phyloP scores from a whole-genome alignment of 2,888 invertebrate genomes.

The Thelaira solivaga region DNA sequence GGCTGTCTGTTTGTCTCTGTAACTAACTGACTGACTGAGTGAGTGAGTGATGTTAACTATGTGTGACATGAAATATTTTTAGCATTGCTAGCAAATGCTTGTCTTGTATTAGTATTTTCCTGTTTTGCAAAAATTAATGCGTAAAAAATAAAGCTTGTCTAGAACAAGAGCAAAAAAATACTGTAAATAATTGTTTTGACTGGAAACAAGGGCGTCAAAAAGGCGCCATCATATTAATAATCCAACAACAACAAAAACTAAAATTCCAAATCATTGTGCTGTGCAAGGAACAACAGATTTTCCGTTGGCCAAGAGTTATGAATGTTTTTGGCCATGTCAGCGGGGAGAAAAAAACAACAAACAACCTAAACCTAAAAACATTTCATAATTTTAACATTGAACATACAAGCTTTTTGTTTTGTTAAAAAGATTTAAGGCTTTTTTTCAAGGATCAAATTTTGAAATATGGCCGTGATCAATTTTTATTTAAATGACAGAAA shows the following conservation, averaged over 20 bases:
- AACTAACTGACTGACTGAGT: background rate
- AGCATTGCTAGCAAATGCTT: slow-evolving; percentile 15
- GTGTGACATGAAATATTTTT: slow-evolving; percentile 46
- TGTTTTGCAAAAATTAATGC: slow-evolving; percentile 27
- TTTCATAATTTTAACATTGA: slow-evolving; percentile 12
- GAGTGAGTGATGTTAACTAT: no score
- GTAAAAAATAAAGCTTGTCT: background rate
- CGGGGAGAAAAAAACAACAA: background rate
- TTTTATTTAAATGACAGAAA: no score
- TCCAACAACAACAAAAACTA: background rate
- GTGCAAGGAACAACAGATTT: slow-evolving; percentile 15
- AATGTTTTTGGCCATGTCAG: slow-evolving; percentile 14
- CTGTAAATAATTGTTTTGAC: slow-evolving; percentile 60
- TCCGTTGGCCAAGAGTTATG: slow-evolving; percentile 36
- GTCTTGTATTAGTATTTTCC: slow-evolving; percentile 32
- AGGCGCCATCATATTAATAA: slow-evolving; percentile 48
- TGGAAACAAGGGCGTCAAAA: slow-evolving; percentile 55
- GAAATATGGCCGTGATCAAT: no score
- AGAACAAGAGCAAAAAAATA: slow-evolving; percentile 7
- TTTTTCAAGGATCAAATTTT: background rate
- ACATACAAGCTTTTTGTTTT: background rate
- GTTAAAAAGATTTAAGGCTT: background rate
- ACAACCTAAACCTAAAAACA: background rate
- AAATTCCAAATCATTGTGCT: slow-evolving; percentile 6
- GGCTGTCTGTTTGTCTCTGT: background rate